Base-by-base conservation (phyloP, 2,888 invertebrate genomes). In the Spodoptera littoralis region DNA sequence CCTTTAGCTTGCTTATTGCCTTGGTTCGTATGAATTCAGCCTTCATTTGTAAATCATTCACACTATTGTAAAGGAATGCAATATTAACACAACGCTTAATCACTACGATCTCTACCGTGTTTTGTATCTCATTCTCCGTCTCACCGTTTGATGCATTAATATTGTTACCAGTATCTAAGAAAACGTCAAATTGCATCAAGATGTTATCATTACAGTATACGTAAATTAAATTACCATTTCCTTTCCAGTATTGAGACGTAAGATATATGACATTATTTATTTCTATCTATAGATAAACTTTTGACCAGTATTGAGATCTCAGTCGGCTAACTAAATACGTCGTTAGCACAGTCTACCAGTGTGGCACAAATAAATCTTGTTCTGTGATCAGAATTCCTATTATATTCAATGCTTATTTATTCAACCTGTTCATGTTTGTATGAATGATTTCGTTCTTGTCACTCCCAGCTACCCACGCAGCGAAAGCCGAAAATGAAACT, bases 341-440 rank as follows among this genome's bases (percentile, higher is more conserved):
- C 63, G 70, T 73, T 71, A 67, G 59, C 63, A 74, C 63, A 45
- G 36, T 43, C 65, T 72, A 61, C 76, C 61, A 55, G 50, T 62
- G 69, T 66, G 77, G 58, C 70, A 70, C 48, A 63, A 51, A 76
- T 73, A 67, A 79, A 78, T 79, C 80, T 74, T 66, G 74, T 64
- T 71, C 70, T 68, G 74, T 69, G 58, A 65, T 63, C 72, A 70
- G 24, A 64, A 67, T 70, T 77, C 30, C 65, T 66, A 70, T 75
- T 75, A 69, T 70, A 79, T 80, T 73, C 75, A 76, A 80, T 78
- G 64, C 70, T 77, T 86, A 84, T 88, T 84, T 87, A 86, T 86
- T 85, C 90, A 91, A 93, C 91, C 91, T 92, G 93, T 89, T 89
- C 87, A 77, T 90, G 88, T 89, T 87, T 88, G 85, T 87, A 81